Conservation (phyloP, 2,797 vertebrate genomes). For the Varecia variegata region DNA sequence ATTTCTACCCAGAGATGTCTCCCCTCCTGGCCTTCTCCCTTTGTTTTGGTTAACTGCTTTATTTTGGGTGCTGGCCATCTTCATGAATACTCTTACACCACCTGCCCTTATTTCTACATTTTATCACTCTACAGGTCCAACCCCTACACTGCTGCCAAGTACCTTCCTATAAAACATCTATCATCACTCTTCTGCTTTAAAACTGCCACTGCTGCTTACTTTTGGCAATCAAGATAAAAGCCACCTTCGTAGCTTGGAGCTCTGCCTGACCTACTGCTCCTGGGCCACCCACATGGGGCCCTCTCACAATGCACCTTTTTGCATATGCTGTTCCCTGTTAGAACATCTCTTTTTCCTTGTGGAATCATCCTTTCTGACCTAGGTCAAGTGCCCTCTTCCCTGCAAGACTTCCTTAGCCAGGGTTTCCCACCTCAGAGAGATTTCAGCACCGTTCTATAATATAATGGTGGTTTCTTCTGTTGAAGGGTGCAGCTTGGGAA, state of each 20-base stretch:
- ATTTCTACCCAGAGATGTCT: neutral
- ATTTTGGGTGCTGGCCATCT: neutral
- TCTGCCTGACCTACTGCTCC: neutral
- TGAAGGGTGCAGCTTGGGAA: neutral
- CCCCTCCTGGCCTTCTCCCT: neutral
- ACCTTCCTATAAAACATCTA: neutral
- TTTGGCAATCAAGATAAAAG: neutral
- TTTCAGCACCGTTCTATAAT: neutral
- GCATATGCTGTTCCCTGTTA: neutral
- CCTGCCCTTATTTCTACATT: neutral
- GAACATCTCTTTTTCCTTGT: neutral
- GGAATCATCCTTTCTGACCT: neutral
- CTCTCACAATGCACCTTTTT: neutral
- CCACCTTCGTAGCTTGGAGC: neutral
- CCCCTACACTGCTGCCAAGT: neutral
- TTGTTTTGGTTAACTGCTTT: neutral
- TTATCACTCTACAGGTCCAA: neutral
- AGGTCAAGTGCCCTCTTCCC: neutral
- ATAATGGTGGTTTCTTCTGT: neutral
- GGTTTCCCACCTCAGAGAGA: neutral
- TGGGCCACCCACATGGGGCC: rapidly evolving
- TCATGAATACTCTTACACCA: neutral
- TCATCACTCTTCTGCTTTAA: neutral
- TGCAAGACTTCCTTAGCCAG: neutral
- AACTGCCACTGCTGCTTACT: neutral